phyloP scores from a whole-genome alignment of 2,113 vertebrate species.

The Paradoxurus hermaphroditus region DNA sequence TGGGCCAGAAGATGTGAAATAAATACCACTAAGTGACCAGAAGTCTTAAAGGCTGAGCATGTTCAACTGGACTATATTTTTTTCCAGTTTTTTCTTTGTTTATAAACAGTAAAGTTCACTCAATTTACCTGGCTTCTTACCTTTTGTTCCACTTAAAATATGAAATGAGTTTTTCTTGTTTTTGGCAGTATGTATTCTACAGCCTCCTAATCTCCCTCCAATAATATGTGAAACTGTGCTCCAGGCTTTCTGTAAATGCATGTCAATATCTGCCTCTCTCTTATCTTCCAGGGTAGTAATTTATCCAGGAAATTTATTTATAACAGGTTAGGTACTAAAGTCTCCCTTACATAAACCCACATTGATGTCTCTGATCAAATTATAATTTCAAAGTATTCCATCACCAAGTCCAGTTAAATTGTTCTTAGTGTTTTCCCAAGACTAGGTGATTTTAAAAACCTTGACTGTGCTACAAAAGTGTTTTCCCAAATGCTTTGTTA shows the following conservation, averaged over 20 bases:
- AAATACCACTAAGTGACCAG: background rate
- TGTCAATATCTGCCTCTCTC: conserved; percentile 25
- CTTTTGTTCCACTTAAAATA: conserved; percentile 34
- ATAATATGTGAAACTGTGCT: background rate
- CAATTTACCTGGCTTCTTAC: background rate
- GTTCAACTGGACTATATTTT: background rate
- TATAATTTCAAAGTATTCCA: conserved; percentile 48
- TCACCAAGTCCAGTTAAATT: conserved; percentile 57
- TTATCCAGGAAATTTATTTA: conserved; percentile 42
- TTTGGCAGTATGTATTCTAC: background rate
- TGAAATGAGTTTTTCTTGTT: background rate
- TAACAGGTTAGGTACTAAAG: conserved; percentile 2
- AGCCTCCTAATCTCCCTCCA: background rate
- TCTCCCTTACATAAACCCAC: conserved; percentile 54
- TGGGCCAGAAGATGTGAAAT: background rate
- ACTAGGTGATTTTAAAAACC: conserved; percentile 43
- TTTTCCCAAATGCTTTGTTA: conserved; percentile 46
- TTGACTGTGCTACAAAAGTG: background rate
- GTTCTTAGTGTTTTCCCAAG: conserved; percentile 31
- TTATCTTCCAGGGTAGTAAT: conserved; percentile 46
- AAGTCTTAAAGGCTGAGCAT: background rate
- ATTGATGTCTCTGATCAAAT: conserved; percentile 58
- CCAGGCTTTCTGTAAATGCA: background rate
- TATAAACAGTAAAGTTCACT: background rate
- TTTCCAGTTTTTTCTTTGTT: conserved; percentile 34